Percentiles rank a stretch among this genome's conserved stretches.
These are phyloP conservation scores for Rhinopomastus cyanomelas DNA, from an alignment of 2,113 vertebrate genomes.

Conservation along the genomic window DNA sequence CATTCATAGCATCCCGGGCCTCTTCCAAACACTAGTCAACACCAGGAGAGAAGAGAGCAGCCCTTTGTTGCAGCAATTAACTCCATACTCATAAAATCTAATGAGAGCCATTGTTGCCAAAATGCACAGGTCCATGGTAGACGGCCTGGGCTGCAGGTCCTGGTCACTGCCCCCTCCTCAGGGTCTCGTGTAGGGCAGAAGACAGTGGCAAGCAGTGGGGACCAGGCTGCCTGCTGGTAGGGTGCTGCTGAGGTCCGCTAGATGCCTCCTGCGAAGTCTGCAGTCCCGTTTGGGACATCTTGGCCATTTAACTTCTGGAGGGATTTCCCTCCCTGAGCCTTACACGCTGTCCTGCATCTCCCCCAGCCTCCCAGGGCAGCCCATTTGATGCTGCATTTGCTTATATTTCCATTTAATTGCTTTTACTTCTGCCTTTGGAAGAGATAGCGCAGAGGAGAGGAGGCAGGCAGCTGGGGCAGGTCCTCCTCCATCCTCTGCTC, in stretches of 20 bases:
- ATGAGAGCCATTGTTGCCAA: neutral
- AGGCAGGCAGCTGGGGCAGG: neutral
- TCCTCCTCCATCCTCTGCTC: neutral
- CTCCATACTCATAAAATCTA: neutral
- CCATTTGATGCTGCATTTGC: neutral
- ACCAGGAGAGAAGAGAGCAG: neutral
- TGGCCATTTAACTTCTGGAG: neutral
- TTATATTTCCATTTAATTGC: neutral
- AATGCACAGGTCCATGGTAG: neutral
- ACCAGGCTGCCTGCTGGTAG: neutral
- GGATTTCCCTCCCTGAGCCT: neutral
- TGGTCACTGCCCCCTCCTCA: neutral
- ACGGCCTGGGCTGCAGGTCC: neutral
- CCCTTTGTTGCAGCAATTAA: neutral
- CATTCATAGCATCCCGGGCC: neutral
- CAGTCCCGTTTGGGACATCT: neutral
- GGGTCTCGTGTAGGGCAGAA: neutral
- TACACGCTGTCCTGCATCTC: neutral
- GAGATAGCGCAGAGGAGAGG: neutral
- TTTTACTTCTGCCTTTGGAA: neutral
- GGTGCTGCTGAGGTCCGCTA: neutral
- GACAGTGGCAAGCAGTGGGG: rapidly evolving
- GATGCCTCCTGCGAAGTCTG: neutral
- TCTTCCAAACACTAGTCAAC: neutral
- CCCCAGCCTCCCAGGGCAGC: too few species aligned